Conservation (phyloP, 2,113 vertebrate species). For the Mormyrus lacerda region DNA sequence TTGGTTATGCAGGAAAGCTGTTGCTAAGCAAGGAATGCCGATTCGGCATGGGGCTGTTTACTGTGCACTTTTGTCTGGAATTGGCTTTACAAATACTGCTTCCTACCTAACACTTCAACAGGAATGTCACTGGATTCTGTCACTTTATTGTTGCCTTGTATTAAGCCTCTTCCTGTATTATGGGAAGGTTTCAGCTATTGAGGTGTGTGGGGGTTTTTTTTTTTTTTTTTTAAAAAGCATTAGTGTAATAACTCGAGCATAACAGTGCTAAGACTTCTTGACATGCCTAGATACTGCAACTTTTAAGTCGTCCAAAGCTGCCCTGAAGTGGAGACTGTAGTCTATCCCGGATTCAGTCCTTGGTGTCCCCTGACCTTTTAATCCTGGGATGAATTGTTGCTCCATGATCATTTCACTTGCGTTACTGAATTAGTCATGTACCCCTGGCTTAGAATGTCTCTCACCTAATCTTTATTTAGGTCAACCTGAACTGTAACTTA, state of each 20-base stretch:
- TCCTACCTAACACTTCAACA: background rate
- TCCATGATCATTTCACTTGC: background rate
- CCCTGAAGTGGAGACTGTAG: background rate
- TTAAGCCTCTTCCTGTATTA: background rate
- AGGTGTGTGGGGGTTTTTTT: too few species aligned
- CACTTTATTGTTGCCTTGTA: background rate
- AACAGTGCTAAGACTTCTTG: too few species aligned
- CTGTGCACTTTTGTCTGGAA: background rate
- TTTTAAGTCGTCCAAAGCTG: background rate
- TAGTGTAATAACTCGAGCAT: background rate
- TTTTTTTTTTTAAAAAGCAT: too few species aligned
- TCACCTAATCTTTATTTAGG: constrained; percentile 10
- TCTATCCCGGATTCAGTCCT: background rate
- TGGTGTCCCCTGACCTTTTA: background rate
- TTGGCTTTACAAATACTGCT: background rate
- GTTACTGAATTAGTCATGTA: constrained; percentile 4
- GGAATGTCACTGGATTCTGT: background rate
- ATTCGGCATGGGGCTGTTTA: background rate
- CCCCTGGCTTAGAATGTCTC: background rate
- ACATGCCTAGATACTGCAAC: background rate
- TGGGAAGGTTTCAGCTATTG: background rate
- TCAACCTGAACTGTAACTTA: constrained; percentile 3
- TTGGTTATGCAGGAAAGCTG: background rate
- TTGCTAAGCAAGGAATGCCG: background rate
- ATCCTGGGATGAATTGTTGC: background rate